Percentiles rank a stretch among this genome's conserved stretches.
Evolutionary conservation across 2,888 invertebrate species (phyloP).

Genomic region (Oasisia sp.): DNA sequence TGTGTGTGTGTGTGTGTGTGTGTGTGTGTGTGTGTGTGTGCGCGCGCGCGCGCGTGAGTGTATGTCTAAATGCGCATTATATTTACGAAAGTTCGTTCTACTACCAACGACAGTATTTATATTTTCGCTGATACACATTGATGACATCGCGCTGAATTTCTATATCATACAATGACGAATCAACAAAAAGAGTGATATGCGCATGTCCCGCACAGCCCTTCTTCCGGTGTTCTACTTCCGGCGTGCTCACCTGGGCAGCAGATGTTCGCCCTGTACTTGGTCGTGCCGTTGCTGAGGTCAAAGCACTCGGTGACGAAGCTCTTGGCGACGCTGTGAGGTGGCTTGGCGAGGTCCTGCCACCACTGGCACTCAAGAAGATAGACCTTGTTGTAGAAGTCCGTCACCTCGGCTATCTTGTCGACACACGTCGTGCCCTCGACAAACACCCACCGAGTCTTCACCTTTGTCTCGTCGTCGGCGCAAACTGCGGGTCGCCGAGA

Average conservation of each 20-base stretch:
- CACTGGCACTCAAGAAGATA: conserved; percentile 8
- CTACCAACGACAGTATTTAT: neutral
- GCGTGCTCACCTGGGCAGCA: conserved; percentile 21
- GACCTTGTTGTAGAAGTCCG: conserved; percentile 22
- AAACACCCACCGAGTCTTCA: conserved; percentile 11
- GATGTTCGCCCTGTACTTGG: conserved; percentile 17
- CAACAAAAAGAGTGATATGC: no score
- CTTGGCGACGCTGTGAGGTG: conserved; percentile 14
- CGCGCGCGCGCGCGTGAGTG: no score
- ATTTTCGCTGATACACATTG: neutral
- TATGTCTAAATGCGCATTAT: no score
- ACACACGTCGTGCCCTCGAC: neutral
- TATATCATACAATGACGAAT: neutral
- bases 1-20: no score
- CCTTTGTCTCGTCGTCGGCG: neutral
- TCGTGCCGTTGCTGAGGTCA: conserved; percentile 14
- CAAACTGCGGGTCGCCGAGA: neutral
- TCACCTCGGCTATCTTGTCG: neutral
- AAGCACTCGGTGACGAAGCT: conserved; percentile 21
- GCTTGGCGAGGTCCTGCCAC: neutral
- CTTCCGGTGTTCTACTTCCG: neutral
- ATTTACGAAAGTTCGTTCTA: neutral
- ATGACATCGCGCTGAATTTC: neutral
- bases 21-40: no score
- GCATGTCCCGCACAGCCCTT: neutral